Base-by-base conservation (phyloP, 2,888 invertebrate species). In the Aleiodes leptofemur region DNA sequence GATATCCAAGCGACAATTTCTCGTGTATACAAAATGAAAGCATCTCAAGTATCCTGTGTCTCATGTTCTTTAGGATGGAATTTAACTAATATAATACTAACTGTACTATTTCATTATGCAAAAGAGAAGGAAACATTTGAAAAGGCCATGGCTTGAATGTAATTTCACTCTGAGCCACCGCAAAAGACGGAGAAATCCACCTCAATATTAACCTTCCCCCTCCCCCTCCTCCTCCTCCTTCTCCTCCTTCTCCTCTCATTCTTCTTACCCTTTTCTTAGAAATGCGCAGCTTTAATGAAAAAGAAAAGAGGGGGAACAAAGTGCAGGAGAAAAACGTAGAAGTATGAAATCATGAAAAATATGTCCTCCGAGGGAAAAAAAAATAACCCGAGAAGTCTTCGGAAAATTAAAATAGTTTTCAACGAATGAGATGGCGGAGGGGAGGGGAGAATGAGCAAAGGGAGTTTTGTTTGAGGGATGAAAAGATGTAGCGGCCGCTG, bases 391-490 rank as follows among this genome's bases (percentile, higher is more conserved):
- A 66, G 74, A 69, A 69, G 56, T 69, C 55, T 74, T 77, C 68
- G 72, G 76, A 75, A 80, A 80, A 80, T 80, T 77, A 76, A 79
- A 79, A 80, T 78, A 79, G 76, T 77, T 78, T 78, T 64, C 70
- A 56, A 69, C 66, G 53, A 68, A 69, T 61, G 69, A 48, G 13
- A 55, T 61, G 69, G 59, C 66, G 48, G 76, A 43, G 55, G 61
- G 69, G 68, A 57, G 73, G 53, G 55, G 69, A 53, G 34, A 72
- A 55, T 69, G 66, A 71, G 57, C 72, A 59, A 70, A 64, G 64
- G 23, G 64, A 59, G 34, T 64, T 64, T 64, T 64, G 64, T 64
- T 64, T 14, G 76, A 57, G 73, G 72, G 77, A 68, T 59, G 76
- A 77, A 77, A 69, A 74, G 69, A n/a, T 69, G 72, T 72, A 74